Evolutionary conservation across 2,888 invertebrate species (phyloP).

Genomic region (Deladenus siricidicola): DNA sequence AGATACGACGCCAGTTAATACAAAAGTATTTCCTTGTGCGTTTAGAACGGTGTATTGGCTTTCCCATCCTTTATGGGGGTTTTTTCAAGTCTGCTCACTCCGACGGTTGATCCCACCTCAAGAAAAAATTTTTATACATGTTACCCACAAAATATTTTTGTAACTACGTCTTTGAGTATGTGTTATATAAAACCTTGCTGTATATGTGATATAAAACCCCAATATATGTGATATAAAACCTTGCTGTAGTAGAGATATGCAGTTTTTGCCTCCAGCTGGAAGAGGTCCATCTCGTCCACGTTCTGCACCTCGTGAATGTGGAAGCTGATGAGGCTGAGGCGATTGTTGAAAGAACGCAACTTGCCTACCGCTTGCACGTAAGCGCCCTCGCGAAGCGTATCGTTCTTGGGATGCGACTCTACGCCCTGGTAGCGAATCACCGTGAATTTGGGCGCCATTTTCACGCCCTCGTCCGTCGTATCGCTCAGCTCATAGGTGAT

Average conservation of each 20-base stretch:
- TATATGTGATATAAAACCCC: background rate
- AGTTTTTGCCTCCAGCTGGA: slow-evolving; percentile 10
- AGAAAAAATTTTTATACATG: no score
- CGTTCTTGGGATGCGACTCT: background rate
- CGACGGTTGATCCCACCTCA: no score
- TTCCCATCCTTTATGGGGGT: no score
- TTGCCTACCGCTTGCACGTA: slow-evolving; percentile 10
- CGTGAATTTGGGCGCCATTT: background rate
- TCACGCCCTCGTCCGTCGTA: background rate
- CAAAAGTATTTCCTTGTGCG: no score
- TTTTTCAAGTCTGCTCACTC: no score
- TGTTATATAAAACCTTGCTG: no score
- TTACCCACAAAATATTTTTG: no score
- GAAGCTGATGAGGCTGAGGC: slow-evolving; percentile 11
- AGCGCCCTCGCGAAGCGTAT: background rate
- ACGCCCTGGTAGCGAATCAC: slow-evolving; percentile 10
- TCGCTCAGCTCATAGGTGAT: slow-evolving; percentile 10
- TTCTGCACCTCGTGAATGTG: slow-evolving; percentile 9
- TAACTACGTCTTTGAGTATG: no score
- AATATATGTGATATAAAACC: background rate
- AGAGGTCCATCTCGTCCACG: slow-evolving; percentile 10
- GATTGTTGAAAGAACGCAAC: slow-evolving; percentile 17
- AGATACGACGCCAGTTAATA: no score
- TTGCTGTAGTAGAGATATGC: slow-evolving; percentile 15
- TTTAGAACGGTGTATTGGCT: no score